Conservation (phyloP, 2,113 vertebrate species). For the Scomber scombrus region DNA sequence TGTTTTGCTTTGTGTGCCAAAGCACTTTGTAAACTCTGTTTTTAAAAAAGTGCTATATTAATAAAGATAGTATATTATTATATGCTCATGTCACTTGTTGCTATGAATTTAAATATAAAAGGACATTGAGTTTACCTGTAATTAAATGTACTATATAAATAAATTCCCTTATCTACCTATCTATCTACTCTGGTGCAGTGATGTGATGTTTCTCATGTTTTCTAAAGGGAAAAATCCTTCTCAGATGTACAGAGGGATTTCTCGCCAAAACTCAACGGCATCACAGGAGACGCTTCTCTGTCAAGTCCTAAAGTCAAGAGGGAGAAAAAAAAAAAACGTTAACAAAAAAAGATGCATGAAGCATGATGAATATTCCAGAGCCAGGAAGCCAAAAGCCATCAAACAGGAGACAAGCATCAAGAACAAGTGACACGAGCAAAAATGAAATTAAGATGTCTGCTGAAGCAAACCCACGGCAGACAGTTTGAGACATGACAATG, state of each 20-base stretch:
- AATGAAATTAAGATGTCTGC: slow-evolving; percentile 59
- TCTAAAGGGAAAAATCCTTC: neutral
- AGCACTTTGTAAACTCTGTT: too few relatives aligned
- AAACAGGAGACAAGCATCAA: slow-evolving; percentile 40
- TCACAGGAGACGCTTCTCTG: neutral
- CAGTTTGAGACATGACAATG: slow-evolving; percentile 51
- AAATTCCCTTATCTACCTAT: too few relatives aligned
- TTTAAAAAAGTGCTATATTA: too few relatives aligned
- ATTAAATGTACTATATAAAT: too few relatives aligned
- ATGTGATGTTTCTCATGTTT: too few relatives aligned
- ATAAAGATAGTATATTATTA: too few relatives aligned
- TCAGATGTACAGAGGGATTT: neutral
- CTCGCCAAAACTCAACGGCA: neutral
- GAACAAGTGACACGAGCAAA: slow-evolving; percentile 39
- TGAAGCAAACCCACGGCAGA: slow-evolving; percentile 53
- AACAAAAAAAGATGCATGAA: neutral
- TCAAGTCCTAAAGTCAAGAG: neutral
- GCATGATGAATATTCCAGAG: slow-evolving; percentile 51
- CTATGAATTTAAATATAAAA: too few relatives aligned
- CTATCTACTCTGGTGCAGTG: too few relatives aligned
- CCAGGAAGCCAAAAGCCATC: slow-evolving; percentile 29
- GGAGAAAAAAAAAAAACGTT: slow-evolving; percentile 1
- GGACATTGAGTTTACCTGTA: too few relatives aligned
- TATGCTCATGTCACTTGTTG: too few relatives aligned
- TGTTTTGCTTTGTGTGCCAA: too few relatives aligned